Conservation (phyloP, 2,888 invertebrate genomes). For the Chalcosyrphus nemorum region DNA sequence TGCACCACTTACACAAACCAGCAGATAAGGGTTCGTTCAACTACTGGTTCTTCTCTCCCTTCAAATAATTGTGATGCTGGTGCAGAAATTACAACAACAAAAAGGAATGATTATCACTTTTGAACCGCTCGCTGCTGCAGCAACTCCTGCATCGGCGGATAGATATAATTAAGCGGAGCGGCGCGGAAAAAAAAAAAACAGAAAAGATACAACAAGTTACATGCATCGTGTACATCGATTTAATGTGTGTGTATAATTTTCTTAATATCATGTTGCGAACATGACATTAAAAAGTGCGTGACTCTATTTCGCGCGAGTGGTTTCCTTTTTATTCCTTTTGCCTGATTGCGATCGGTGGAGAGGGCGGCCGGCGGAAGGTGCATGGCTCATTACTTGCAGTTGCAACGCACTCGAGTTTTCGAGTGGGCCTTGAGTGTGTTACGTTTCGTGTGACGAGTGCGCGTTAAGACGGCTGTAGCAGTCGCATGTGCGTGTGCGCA, state of each 20-base stretch:
- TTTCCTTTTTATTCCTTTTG: neutral
- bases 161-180: constrained; percentile 54
- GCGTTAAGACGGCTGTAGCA: constrained; percentile 45
- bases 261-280: constrained; percentile 72
- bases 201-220: too few species aligned
- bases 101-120: constrained; percentile 51
- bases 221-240: constrained; percentile 58
- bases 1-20: constrained; percentile 3
- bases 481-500: constrained; percentile 52
- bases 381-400: constrained; percentile 33
- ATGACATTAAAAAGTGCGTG: constrained; percentile 72
- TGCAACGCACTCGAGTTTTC: constrained; percentile 34
- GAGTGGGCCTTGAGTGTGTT: constrained; percentile 9
- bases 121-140: constrained; percentile 18
- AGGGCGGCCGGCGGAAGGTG: neutral
- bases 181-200: too few species aligned
- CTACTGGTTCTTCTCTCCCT: neutral
- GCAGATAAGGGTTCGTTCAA: constrained; percentile 61
- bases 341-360: neutral
- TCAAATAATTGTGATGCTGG: constrained; percentile 33
- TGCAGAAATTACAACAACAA: constrained; percentile 47
- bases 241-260: constrained; percentile 69
- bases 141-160: neutral
- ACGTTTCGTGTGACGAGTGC: constrained; percentile 47
- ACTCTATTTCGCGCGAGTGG: constrained; percentile 68